Percentiles rank a stretch among this genome's conserved stretches.
These are phyloP conservation scores for Coregonus suidteri DNA, from an alignment of 2,797 vertebrate genomes.

Conservation along the genomic window DNA sequence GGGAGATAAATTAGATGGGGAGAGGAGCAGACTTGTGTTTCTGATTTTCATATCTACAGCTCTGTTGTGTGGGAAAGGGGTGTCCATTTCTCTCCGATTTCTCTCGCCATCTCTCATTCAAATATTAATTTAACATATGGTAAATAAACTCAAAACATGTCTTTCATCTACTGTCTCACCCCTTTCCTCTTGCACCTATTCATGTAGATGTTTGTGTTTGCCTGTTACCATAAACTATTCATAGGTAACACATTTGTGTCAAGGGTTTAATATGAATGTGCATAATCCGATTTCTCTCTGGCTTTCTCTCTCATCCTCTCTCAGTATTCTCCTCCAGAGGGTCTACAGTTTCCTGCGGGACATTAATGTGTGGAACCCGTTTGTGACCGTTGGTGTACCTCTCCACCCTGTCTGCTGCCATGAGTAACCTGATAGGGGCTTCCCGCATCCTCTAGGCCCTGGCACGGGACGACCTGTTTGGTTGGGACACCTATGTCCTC, in stretches of 20 bases:
- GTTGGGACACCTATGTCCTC: conserved; percentile 63
- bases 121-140: too few relatives aligned
- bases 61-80: conserved; percentile 51
- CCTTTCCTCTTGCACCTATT: too few relatives aligned
- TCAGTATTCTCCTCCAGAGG: conserved; percentile 81
- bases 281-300: neutral
- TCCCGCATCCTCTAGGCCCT: conserved; percentile 89
- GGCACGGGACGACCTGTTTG: conserved; percentile 87
- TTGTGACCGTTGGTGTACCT: conserved; percentile 85
- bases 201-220: too few relatives aligned
- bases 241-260: too few relatives aligned
- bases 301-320: neutral
- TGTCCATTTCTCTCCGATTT: too few relatives aligned
- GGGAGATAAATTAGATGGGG: too few relatives aligned
- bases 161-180: neutral
- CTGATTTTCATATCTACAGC: conserved; percentile 17
- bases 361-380: conserved; percentile 85
- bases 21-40: too few relatives aligned
- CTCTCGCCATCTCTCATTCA: too few relatives aligned
- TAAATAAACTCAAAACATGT: too few relatives aligned
- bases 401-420: conserved; percentile 86
- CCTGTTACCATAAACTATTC: too few relatives aligned
- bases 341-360: conserved; percentile 87
- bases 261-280: neutral
- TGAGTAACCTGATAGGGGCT: conserved; percentile 90